Base-by-base conservation (phyloP, 2,888 invertebrate genomes). In the Leptinotarsa juncta region DNA sequence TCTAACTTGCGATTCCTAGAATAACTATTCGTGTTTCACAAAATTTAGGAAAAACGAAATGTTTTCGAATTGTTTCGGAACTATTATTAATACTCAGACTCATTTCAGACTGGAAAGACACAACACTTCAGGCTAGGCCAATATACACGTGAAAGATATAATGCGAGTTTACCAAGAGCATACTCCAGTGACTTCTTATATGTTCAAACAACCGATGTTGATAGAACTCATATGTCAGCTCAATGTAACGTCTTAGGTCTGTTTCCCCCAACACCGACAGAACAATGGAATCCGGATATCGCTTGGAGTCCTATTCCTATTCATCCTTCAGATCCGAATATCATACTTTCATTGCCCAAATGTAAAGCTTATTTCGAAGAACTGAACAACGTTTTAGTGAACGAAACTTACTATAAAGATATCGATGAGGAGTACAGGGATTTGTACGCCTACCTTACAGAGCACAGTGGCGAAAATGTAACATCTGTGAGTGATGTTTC, bases 211-310 rank as follows among this genome's bases (percentile, higher is more conserved):
- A 95, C 96, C 0, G 94, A 96, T 87, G 92, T 93, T 26, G 96
- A 97, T 87, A 91, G 97, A 49, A 95, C 96, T 0, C 87, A 96
- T 14, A 95, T 95, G 94, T 95, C 95, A 77, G 96, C 95, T 0
- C 90, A 93, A 83, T 90, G 92, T 1, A 93, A 94, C 85, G 89
- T 96, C 77, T 94, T 95, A 72, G 94, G 94, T 0, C 83, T 94
- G 74, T 94, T 91, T 85, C 92, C 93, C 4, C 93, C 94, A 0
- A 81, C 79, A 4, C 89, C 86, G 0, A 85, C 87, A 3, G 89
- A 92, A 77, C 70, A 89, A 1, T 94, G 94, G 94, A 89, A 92
- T 79, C 55, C 83, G 0, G 81, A 88, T 23, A 84, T 93, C 4
- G 82, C 86, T 67, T 94, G 94, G 94, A 93, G 93, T 85, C 94